Conservation (phyloP, 1,140 invertebrate species). For the Aphelenchoides fujianensis region DNA sequence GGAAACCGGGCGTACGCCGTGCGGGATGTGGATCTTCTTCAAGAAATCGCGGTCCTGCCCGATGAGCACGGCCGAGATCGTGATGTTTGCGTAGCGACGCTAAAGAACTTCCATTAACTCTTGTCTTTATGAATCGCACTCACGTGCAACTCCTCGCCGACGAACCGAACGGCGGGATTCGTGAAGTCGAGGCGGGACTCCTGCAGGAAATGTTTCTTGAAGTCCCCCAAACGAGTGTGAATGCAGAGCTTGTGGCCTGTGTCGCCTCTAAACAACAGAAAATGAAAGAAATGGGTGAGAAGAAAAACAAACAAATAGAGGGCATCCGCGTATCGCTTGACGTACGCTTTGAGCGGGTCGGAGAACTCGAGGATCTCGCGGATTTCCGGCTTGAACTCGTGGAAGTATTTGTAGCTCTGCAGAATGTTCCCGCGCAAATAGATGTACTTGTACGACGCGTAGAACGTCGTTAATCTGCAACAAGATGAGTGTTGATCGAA, state of each 20-base stretch:
- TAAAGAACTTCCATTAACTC: neutral
- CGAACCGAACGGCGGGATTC: neutral
- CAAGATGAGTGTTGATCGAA: neutral
- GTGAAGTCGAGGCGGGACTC: constrained; percentile 9
- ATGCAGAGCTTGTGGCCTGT: constrained; percentile 8
- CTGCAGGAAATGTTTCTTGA: constrained; percentile 15
- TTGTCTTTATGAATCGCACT: neutral
- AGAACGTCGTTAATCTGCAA: neutral
- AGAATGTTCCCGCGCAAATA: neutral
- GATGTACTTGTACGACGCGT: neutral
- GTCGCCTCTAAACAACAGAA: constrained; percentile 13
- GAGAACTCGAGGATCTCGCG: neutral
- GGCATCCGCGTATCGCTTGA: neutral
- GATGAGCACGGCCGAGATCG: neutral
- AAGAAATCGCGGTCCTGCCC: neutral
- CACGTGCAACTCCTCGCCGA: neutral
- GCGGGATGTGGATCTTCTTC: neutral
- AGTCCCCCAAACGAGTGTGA: constrained; percentile 26
- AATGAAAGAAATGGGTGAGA: neutral
- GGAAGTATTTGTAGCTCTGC: neutral
- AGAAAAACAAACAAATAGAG: neutral
- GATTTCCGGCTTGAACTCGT: neutral
- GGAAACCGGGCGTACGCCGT: neutral
- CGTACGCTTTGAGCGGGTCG: neutral
- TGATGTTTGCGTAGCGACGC: neutral